Percentiles rank a stretch among this genome's conserved stretches.
Evolutionary conservation across 2,797 vertebrate genomes (phyloP).

Genomic region (Amazonetta brasiliensis): DNA sequence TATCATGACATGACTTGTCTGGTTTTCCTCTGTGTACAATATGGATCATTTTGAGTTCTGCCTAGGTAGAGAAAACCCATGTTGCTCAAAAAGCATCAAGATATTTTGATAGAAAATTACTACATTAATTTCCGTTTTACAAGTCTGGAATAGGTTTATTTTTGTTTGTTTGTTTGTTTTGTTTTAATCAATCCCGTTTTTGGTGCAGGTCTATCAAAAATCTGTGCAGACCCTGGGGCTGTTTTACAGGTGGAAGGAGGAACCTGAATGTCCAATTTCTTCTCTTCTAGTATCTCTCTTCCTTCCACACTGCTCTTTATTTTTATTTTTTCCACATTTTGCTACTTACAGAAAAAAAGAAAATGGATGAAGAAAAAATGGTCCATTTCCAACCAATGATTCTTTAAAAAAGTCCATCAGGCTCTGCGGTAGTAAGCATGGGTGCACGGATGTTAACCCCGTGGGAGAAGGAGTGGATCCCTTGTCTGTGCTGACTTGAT

Average conservation of each 20-base stretch:
- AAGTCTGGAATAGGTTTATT: not conserved
- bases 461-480: not conserved
- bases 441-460: not conserved
- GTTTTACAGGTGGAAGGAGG: not conserved
- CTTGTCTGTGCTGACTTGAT: not conserved
- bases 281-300: not conserved
- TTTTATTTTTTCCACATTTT: not conserved
- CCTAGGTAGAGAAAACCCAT: not conserved
- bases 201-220: not conserved
- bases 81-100: not conserved
- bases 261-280: not conserved
- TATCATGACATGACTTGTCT: not conserved
- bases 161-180: not conserved
- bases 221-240: not conserved
- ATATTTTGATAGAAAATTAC: not conserved
- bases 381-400: fast-evolving
- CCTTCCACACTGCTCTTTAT: not conserved
- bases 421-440: not conserved
- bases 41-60: not conserved
- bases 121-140: not conserved
- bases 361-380: not conserved
- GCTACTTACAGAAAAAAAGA: not conserved
- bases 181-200: not conserved
- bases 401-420: not conserved
- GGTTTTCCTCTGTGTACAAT: not conserved